Evolutionary conservation across 2,113 vertebrate species (phyloP).

Genomic region (Elachura formosa): DNA sequence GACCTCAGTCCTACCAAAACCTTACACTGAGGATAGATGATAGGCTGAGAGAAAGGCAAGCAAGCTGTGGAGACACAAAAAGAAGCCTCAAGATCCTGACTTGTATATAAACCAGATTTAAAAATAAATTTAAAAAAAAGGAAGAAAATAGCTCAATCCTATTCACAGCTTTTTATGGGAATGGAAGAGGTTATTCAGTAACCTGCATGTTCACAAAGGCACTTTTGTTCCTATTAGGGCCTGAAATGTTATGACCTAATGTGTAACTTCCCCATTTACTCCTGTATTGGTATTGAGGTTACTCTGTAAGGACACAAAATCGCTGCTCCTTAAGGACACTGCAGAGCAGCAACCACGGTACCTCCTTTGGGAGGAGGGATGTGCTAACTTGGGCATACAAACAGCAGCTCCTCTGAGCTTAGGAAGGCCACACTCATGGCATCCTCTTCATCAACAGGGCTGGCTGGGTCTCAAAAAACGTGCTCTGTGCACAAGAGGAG

Average conservation of each 20-base stretch:
- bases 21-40: neutral
- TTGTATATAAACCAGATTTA: neutral
- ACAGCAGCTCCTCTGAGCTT: neutral
- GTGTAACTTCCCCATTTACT: constrained; percentile 64
- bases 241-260: constrained; percentile 66
- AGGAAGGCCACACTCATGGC: neutral
- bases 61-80: neutral
- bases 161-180: constrained; percentile 11
- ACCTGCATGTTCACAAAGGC: constrained; percentile 50
- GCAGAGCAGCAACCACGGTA: neutral
- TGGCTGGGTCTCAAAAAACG: neutral
- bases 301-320: constrained; percentile 44
- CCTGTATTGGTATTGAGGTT: constrained; percentile 46
- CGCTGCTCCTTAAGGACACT: neutral
- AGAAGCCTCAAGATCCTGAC: neutral
- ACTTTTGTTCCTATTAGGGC: constrained; percentile 63
- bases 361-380: neutral
- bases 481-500: neutral
- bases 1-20: neutral
- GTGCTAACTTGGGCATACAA: neutral
- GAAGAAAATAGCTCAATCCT: neutral
- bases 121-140: neutral
- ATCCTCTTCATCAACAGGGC: accelerated
- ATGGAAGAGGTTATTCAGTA: constrained; percentile 57
- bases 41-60: neutral